Percentiles rank a stretch among this genome's conserved stretches.
Conservation (phyloP, 2,113 vertebrate genomes). For the Pionites leucogaster region DNA sequence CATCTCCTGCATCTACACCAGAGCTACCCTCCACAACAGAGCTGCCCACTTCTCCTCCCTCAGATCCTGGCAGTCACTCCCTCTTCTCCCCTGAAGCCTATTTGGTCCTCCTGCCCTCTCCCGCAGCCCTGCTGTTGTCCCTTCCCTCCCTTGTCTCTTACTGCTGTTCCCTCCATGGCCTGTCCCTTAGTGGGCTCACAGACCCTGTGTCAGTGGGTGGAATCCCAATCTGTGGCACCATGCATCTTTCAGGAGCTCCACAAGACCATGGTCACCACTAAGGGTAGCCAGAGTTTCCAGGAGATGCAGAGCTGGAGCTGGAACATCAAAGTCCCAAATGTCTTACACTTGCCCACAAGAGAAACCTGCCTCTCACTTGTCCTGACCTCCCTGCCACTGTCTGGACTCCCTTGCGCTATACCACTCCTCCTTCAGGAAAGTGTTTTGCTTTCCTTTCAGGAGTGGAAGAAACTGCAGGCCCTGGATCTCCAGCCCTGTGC, state of each 20-base stretch:
- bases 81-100: background rate
- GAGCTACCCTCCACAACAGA: background rate
- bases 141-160: background rate
- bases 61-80: background rate
- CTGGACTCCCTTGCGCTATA: background rate
- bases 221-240: background rate
- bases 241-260: background rate
- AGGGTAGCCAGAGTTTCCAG: background rate
- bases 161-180: rapidly evolving
- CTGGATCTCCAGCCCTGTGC: background rate
- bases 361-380: background rate
- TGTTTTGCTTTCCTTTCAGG: rapidly evolving
- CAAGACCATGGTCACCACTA: background rate
- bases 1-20: background rate
- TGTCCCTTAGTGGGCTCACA: background rate
- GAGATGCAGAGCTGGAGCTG: background rate
- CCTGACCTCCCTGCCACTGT: too few species aligned
- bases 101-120: background rate
- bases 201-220: background rate
- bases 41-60: background rate
- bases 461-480: background rate
- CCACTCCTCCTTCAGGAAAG: background rate
- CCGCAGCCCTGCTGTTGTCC: background rate
- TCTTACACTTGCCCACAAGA: background rate
- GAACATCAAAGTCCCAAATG: background rate